Evolutionary conservation across 2,113 vertebrate genomes (phyloP).

Genomic region (Oreochromis spilurus): DNA sequence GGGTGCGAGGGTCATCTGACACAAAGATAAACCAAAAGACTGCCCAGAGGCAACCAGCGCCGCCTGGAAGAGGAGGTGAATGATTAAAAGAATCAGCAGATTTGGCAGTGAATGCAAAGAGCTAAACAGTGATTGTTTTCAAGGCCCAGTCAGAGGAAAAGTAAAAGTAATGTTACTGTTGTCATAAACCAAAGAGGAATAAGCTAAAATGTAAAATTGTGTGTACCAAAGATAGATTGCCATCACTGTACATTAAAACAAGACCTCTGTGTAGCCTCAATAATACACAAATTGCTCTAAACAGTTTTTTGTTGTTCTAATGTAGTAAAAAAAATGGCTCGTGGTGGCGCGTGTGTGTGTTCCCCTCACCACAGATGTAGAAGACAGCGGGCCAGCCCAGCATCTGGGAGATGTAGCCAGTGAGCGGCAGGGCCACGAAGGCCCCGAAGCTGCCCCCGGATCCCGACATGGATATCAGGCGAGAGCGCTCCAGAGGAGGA

Average conservation of each 20-base stretch:
- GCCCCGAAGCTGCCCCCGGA: slow-evolving; percentile 77
- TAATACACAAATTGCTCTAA: neutral
- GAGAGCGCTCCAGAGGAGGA: slow-evolving; percentile 76
- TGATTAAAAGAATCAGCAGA: neutral
- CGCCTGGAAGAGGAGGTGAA: slow-evolving; percentile 59
- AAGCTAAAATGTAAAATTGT: neutral
- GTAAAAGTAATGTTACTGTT: rapidly evolving
- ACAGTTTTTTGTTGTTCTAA: neutral
- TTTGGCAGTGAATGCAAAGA: neutral
- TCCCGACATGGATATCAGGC: slow-evolving; percentile 71
- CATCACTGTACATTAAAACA: neutral
- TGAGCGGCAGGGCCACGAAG: slow-evolving; percentile 78
- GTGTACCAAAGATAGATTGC: neutral
- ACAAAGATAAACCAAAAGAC: slow-evolving; percentile 77
- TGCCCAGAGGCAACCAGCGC: slow-evolving; percentile 71
- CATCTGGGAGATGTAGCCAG: slow-evolving; percentile 73
- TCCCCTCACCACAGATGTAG: slow-evolving; percentile 76
- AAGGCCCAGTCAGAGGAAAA: neutral
- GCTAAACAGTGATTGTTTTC: neutral
- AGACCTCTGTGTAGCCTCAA: neutral
- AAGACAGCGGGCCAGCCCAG: slow-evolving; percentile 83
- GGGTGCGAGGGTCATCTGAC: slow-evolving; percentile 75
- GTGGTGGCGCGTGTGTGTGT: rapidly evolving
- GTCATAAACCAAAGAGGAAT: neutral
- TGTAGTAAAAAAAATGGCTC: neutral